A percentile compares a stretch with the other conserved stretches of the same genome.
Evolutionary conservation across 1,140 invertebrate species (phyloP).

Genomic region (Branchinecta lynchi): DNA sequence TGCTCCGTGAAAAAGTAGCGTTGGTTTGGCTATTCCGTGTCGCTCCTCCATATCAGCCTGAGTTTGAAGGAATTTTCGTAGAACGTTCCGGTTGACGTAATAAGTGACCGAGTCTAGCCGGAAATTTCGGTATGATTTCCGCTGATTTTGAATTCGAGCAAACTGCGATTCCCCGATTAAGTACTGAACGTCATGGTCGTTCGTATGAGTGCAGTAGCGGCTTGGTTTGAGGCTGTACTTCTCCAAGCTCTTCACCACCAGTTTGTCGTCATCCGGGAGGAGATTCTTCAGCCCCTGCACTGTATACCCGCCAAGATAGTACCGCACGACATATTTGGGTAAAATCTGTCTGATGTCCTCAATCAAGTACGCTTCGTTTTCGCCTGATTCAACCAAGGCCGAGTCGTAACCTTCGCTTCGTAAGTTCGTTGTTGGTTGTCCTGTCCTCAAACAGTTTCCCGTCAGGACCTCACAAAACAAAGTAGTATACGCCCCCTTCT

Average conservation of each 20-base stretch:
- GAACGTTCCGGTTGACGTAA: not conserved
- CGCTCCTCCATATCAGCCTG: not conserved
- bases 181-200: not conserved
- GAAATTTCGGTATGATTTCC: conserved; percentile 7
- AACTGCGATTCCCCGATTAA: conserved; percentile 3
- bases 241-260: not conserved
- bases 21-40: not conserved
- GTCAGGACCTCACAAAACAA: not conserved
- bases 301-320: not conserved
- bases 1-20: not conserved
- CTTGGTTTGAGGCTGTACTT: not conserved
- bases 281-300: not conserved
- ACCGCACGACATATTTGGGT: not conserved
- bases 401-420: not conserved
- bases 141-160: not conserved
- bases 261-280: not conserved
- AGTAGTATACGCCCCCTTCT: not conserved
- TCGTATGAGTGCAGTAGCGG: not conserved
- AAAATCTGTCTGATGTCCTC: not conserved
- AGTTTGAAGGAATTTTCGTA: not conserved
- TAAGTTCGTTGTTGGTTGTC: not conserved
- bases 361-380: not conserved
- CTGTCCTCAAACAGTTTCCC: not conserved
- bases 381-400: not conserved
- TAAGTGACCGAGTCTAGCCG: not conserved